Conservation (phyloP, 2,888 invertebrate genomes). For the Ochropleura plecta region DNA sequence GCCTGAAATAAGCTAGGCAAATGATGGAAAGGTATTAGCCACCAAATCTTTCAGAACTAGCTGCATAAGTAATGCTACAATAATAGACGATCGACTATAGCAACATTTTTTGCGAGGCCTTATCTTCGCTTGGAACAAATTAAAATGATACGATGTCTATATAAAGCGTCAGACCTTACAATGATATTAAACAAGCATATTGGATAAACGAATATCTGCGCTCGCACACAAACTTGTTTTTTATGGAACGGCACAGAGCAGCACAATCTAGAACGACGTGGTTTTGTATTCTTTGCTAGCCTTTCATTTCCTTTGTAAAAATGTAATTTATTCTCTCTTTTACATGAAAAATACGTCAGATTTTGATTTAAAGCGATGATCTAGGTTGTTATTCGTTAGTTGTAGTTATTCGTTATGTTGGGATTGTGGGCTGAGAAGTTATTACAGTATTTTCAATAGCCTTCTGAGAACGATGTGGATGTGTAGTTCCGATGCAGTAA, state of each 20-base stretch:
- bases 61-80: background rate
- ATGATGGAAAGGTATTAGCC: background rate
- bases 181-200: slow-evolving; percentile 16
- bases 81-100: background rate
- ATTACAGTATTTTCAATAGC: background rate
- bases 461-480: background rate
- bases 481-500: background rate
- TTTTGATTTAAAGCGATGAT: slow-evolving; percentile 21
- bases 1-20: background rate
- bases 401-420: background rate
- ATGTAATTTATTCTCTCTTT: slow-evolving; percentile 49
- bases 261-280: slow-evolving; percentile 38
- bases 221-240: slow-evolving; percentile 40
- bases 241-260: slow-evolving; percentile 29
- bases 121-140: slow-evolving; percentile 9
- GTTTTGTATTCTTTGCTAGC: slow-evolving; percentile 45
- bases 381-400: background rate
- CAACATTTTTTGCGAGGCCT: background rate
- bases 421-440: background rate
- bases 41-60: background rate
- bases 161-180: background rate
- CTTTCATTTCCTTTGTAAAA: slow-evolving; percentile 46
- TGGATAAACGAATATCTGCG: slow-evolving; percentile 35
- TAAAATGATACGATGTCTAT: slow-evolving; percentile 17
- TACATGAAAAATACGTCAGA: slow-evolving; percentile 31